These are phyloP conservation scores for Helobdella robusta DNA, from an alignment of 2,888 invertebrate genomes.

Conservation along the genomic window DNA sequence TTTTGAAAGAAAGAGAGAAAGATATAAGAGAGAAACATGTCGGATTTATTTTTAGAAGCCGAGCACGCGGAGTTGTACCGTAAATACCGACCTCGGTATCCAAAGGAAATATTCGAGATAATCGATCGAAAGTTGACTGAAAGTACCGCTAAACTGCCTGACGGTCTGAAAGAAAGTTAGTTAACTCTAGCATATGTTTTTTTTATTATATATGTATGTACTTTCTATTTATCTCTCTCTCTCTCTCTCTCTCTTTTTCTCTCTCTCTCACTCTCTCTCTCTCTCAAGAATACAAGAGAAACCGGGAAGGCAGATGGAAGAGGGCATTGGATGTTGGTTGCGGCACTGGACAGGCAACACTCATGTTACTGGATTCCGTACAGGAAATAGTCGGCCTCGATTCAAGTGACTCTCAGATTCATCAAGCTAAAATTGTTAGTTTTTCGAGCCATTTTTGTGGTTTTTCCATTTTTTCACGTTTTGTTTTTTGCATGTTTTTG, in stretches of 20 bases:
- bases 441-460: too few relatives aligned
- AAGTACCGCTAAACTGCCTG: not conserved
- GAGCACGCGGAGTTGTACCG: slow-evolving; percentile 21
- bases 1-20: too few relatives aligned
- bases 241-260: too few relatives aligned
- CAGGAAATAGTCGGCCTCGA: slow-evolving; percentile 21
- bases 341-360: slow-evolving; percentile 24
- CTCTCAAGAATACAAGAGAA: too few relatives aligned
- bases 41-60: slow-evolving; percentile 16
- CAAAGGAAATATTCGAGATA: slow-evolving; percentile 1
- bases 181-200: too few relatives aligned
- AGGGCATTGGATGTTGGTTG: slow-evolving; percentile 25
- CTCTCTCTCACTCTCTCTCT: too few relatives aligned
- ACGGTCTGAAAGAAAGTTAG: not conserved
- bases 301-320: slow-evolving; percentile 12
- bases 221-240: too few relatives aligned
- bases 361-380: slow-evolving; percentile 15
- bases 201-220: too few relatives aligned
- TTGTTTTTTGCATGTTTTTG: too few relatives aligned
- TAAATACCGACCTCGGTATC: slow-evolving; percentile 25
- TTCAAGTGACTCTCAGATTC: slow-evolving; percentile 23
- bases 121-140: slow-evolving; percentile 16
- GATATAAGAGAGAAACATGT: too few relatives aligned
- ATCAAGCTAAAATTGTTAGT: slow-evolving; percentile 15
- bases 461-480: too few relatives aligned